Evolutionary conservation across 1,140 invertebrate species (phyloP).

Genomic region (Drosophila virilis): DNA sequence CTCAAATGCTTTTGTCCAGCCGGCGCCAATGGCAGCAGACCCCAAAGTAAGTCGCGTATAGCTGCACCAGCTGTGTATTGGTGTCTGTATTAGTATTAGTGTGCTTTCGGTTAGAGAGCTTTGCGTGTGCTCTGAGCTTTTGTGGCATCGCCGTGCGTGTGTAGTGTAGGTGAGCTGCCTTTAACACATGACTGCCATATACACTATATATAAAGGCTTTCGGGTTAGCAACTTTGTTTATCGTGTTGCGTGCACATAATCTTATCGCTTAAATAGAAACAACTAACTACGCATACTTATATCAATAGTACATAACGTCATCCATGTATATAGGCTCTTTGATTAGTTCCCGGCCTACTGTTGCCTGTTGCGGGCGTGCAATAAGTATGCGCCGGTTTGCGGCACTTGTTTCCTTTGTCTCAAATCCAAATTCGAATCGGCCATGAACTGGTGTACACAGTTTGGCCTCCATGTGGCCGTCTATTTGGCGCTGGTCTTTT

Average conservation of each 20-base stretch:
- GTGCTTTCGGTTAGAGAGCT: no score
- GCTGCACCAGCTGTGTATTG: not conserved
- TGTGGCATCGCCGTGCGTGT: not conserved
- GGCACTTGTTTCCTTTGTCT: slow-evolving; percentile 1
- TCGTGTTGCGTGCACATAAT: slow-evolving; percentile 42
- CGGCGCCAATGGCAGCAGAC: not conserved
- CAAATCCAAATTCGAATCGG: slow-evolving; percentile 9
- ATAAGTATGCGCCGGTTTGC: slow-evolving; percentile 26
- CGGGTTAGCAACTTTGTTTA: slow-evolving; percentile 43
- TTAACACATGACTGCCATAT: not conserved
- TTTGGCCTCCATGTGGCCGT: slow-evolving; percentile 47
- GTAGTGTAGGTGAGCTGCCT: not conserved
- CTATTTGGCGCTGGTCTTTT: slow-evolving; percentile 47
- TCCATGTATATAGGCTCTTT: slow-evolving; percentile 2
- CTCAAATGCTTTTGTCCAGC: slow-evolving; percentile 40
- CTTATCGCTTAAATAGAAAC: slow-evolving; percentile 34
- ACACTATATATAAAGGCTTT: not conserved
- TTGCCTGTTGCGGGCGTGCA: slow-evolving; percentile 46
- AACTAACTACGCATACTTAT: slow-evolving; percentile 13
- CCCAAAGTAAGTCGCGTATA: slow-evolving; percentile 21
- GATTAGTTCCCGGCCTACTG: slow-evolving; percentile 30
- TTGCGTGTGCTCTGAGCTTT: not conserved
- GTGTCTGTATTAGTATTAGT: slow-evolving; percentile 1
- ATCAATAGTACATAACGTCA: not conserved
- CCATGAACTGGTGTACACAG: slow-evolving; percentile 41